Evolutionary conservation across 92 coral and sea anemone genomes (phyloP).

Genomic region (Phymanthus crucifer): DNA sequence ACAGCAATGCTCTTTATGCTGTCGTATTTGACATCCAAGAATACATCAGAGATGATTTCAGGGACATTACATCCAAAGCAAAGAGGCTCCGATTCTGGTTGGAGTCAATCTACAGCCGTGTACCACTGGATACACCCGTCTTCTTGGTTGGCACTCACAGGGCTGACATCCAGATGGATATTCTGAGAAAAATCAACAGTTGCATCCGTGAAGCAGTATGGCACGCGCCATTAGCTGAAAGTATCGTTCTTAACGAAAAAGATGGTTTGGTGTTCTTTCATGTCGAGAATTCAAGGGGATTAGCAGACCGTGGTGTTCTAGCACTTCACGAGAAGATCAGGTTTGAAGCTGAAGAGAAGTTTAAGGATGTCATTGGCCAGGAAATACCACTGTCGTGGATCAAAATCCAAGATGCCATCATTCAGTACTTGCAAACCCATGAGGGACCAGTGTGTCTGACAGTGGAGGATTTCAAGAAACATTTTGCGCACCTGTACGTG

Average conservation of each 20-base stretch:
- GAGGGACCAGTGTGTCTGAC: constrained; percentile 30
- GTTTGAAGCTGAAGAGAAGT: constrained; percentile 31
- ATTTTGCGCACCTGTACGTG: constrained; percentile 14
- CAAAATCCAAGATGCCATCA: constrained; percentile 50
- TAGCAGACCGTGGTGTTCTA: constrained; percentile 35
- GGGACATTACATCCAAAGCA: neutral
- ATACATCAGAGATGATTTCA: constrained; percentile 5
- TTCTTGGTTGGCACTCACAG: constrained; percentile 58
- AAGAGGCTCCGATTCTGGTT: constrained; percentile 54
- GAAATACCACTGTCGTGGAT: constrained; percentile 56
- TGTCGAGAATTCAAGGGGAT: constrained; percentile 44
- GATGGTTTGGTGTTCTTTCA: constrained; percentile 46
- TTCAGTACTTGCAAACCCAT: constrained; percentile 1
- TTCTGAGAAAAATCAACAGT: constrained; percentile 1
- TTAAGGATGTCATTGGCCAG: constrained; percentile 7
- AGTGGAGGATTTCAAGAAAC: constrained; percentile 26
- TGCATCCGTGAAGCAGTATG: constrained; percentile 34
- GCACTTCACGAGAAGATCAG: constrained; percentile 23
- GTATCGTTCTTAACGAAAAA: constrained; percentile 21
- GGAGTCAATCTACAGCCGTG: constrained; percentile 50
- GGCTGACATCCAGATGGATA: constrained; percentile 12
- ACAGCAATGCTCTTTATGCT: constrained; percentile 30
- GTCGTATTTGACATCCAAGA: constrained; percentile 38
- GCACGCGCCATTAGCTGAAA: constrained; percentile 36
- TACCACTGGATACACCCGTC: constrained; percentile 26